phyloP scores from a whole-genome alignment of 2,797 vertebrate genomes.

The Gymnoscopelus microlampas region DNA sequence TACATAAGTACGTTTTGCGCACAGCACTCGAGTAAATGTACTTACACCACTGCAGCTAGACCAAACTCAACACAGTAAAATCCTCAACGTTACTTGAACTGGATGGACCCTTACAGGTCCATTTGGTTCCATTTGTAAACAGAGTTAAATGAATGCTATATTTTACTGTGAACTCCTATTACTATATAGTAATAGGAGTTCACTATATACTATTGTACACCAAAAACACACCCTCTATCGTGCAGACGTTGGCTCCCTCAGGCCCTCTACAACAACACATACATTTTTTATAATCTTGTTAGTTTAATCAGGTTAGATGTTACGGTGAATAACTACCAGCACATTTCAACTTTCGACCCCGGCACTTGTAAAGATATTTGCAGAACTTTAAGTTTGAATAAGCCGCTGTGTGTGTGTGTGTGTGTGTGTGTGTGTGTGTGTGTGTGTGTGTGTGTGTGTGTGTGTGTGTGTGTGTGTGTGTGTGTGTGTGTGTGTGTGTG shows the following conservation, averaged over 20 bases:
- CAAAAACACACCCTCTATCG: too few relatives aligned
- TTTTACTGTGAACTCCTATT: too few relatives aligned
- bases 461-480: background rate
- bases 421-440: background rate
- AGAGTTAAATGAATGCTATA: too few relatives aligned
- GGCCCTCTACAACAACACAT: background rate
- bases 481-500: background rate
- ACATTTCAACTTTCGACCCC: conserved; percentile 46
- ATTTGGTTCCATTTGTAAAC: too few relatives aligned
- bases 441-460: background rate
- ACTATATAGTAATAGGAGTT: too few relatives aligned
- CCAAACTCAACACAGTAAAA: too few relatives aligned
- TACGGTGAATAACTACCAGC: conserved; percentile 24
- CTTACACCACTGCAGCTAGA: too few relatives aligned
- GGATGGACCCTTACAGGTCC: too few relatives aligned
- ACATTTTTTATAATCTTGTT: conserved; percentile 16
- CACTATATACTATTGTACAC: too few relatives aligned
- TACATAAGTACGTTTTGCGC: too few relatives aligned
- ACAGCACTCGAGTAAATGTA: too few relatives aligned
- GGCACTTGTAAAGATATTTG: conserved; percentile 11
- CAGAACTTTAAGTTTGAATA: conserved; percentile 1
- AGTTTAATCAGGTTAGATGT: conserved; percentile 31
- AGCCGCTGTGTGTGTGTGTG: conserved; percentile 10
- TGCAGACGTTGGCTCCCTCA: conserved; percentile 4
- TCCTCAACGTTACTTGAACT: too few relatives aligned